Evolutionary conservation across 2,888 invertebrate species (phyloP).

Genomic region (Thelaira solivaga): DNA sequence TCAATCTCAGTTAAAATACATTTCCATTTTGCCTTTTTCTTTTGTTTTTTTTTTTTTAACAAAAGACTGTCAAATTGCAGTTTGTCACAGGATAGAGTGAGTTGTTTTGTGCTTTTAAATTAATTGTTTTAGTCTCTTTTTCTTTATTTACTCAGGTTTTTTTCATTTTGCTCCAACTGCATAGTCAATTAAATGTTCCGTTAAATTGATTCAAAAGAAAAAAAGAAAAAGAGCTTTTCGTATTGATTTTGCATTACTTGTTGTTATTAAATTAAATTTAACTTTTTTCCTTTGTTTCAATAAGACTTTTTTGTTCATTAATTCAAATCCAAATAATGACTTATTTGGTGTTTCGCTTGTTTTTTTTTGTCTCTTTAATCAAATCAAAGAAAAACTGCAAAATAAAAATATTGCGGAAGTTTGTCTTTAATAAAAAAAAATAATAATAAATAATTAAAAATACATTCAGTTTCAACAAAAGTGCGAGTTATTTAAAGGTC

Average conservation of each 20-base stretch:
- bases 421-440: slow-evolving; percentile 21
- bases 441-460: neutral
- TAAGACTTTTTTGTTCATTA: slow-evolving; percentile 29
- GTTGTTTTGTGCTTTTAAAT: slow-evolving; percentile 22
- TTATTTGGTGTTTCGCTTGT: slow-evolving; percentile 39
- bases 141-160: neutral
- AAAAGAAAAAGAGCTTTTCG: slow-evolving; percentile 23
- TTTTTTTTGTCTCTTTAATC: slow-evolving; percentile 20
- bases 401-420: slow-evolving; percentile 39
- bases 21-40: slow-evolving; percentile 34
- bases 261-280: too few species aligned
- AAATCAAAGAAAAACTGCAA: slow-evolving; percentile 1
- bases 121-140: slow-evolving; percentile 13
- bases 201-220: too few species aligned
- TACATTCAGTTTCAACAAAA: neutral
- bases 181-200: slow-evolving; percentile 53
- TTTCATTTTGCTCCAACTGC: slow-evolving; percentile 3
- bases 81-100: slow-evolving; percentile 52
- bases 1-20: neutral
- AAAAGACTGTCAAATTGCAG: slow-evolving; percentile 21
- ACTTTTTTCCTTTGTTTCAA: neutral
- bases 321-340: slow-evolving; percentile 24
- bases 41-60: neutral
- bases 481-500: slow-evolving; percentile 13
- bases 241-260: slow-evolving; percentile 33